These are phyloP conservation scores for Ellobius talpinus DNA, from an alignment of 2,113 vertebrate species.

Conservation along the genomic window DNA sequence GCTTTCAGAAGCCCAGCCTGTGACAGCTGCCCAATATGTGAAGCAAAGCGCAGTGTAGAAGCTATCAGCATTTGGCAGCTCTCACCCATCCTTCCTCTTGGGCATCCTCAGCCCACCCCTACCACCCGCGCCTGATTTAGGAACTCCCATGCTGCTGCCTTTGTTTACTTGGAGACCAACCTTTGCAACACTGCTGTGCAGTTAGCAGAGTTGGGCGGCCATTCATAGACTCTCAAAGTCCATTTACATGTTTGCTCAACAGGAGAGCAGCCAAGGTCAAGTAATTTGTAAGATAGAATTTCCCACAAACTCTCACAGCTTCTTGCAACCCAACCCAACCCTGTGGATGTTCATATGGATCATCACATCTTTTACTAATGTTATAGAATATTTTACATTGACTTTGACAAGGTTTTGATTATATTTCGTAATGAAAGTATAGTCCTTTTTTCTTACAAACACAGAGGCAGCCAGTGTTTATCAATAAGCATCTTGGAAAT, in stretches of 20 bases:
- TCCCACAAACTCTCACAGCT: neutral
- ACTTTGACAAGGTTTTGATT: neutral
- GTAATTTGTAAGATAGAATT: neutral
- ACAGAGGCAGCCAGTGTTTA: neutral
- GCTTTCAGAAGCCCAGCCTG: neutral
- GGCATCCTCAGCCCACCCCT: neutral
- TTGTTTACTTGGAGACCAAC: neutral
- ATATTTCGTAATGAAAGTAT: neutral
- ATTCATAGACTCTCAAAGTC: neutral
- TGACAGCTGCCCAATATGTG: neutral
- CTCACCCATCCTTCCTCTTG: neutral
- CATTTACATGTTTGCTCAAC: neutral
- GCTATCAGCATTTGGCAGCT: neutral
- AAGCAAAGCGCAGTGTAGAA: neutral
- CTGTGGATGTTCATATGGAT: neutral
- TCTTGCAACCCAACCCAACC: too few species aligned
- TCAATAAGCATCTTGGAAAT: neutral
- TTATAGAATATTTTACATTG: constrained; percentile 30
- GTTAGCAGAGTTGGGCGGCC: neutral
- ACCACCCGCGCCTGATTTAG: neutral
- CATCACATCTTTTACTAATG: neutral
- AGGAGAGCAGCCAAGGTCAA: neutral
- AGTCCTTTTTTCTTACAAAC: constrained; percentile 36
- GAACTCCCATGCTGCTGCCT: neutral
- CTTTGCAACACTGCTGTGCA: neutral